Base-by-base conservation (phyloP, 2,888 invertebrate genomes). In the Plagodis dolabraria region DNA sequence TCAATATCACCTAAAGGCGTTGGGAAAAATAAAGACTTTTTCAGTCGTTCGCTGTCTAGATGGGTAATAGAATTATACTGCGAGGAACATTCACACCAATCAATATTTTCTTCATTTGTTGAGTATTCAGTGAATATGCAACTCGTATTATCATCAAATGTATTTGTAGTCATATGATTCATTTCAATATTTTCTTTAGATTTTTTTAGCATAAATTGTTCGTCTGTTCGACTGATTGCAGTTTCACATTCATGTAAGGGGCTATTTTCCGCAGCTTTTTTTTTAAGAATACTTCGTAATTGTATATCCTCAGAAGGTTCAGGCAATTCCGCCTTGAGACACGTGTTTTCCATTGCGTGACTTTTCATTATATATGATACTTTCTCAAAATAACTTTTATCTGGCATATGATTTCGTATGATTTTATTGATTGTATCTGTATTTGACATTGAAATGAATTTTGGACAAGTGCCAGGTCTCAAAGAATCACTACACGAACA, bases 351-450 rank as follows among this genome's bases (percentile, higher is more conserved):
- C 55, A 38, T 38, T 52, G 57, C 52, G 61, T 64, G 47, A 57
- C 68, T 78, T 46, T 75, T 69, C 76, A 87, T 79, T 42, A 87
- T 83, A 33, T 86, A 86, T 0, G 87, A 83, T 42, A 75, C 55
- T 48, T 83, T 76, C 56, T 75, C 62, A 45, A 63, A 46, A 33
- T 64, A 51, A 7, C 58, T 59, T 52, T 75, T 68, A 53, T 76
- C 68, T 10, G 67, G 62, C 8, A 73, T 68, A 12, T 74, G 65
- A 6, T 70, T 74, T 65, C 82, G 81, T 80, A 80, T 83, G 44
- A 84, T 75, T 53, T 64, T 68, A 54, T 75, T 69, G 40, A 82
- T 79, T 55, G 74, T 76, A 40, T 75, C 69, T 47, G 69, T 71
- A 60, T 79, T 75, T 33, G 67, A 63, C 45, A 73, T 67, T 35